phyloP scores from a whole-genome alignment of 1,140 invertebrate species.

The Popillia japonica region DNA sequence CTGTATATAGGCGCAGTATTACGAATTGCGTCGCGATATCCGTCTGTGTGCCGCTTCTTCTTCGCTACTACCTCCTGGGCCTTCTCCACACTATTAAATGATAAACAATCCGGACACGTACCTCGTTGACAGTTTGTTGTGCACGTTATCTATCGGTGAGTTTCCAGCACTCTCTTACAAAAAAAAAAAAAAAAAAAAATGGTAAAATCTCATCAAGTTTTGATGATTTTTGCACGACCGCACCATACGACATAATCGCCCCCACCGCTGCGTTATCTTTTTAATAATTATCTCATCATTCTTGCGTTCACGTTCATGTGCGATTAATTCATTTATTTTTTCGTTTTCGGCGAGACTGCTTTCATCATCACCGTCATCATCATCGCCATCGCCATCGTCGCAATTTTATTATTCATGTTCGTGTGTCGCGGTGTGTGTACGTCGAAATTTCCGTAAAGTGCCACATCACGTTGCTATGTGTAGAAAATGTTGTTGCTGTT shows the following conservation, averaged over 20 bases:
- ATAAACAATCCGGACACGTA: constrained; percentile 52
- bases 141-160: constrained; percentile 53
- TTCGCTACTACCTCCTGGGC: no score
- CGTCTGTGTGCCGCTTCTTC: no score
- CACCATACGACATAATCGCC: no score
- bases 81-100: constrained; percentile 49
- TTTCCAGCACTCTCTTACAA: constrained; percentile 10
- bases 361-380: no score
- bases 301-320: no score
- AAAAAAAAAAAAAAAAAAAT: no score
- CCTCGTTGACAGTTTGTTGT: constrained; percentile 53
- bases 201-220: no score
- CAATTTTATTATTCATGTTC: not conserved
- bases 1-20: constrained; percentile 40
- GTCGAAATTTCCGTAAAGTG: not conserved
- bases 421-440: not conserved
- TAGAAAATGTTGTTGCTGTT: not conserved
- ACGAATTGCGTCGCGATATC: constrained; percentile 12
- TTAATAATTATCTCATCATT: not conserved
- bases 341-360: no score
- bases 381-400: not conserved
- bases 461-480: constrained; percentile 24
- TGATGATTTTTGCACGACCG: no score
- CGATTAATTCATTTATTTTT: no score
- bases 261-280: no score